phyloP scores from a whole-genome alignment of 2,113 vertebrate genomes.

The Nanorana parkeri region DNA sequence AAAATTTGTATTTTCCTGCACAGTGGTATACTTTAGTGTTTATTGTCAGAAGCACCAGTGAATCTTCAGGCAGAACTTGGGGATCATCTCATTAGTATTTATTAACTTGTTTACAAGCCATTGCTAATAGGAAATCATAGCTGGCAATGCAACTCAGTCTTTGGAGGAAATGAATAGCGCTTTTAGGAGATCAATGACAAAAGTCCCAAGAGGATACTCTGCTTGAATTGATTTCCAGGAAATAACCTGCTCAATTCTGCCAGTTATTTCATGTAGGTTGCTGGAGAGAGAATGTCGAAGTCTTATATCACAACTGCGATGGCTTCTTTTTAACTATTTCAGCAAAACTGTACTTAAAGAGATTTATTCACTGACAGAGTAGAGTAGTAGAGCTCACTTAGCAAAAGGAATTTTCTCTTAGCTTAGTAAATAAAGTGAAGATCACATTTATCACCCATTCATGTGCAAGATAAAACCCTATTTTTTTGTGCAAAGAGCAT shows the following conservation, averaged over 20 bases:
- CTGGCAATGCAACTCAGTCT: background rate
- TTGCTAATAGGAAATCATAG: background rate
- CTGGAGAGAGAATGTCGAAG: background rate
- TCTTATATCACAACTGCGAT: background rate
- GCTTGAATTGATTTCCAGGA: background rate
- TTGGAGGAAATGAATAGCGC: background rate
- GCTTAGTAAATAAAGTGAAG: too few species aligned
- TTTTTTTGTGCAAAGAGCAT: too few species aligned
- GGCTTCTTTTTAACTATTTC: too few species aligned
- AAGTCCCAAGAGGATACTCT: background rate
- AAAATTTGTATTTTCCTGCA: too few species aligned
- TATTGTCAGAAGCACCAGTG: background rate
- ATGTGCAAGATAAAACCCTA: too few species aligned
- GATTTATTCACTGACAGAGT: too few species aligned
- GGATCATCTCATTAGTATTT: background rate
- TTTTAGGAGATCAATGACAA: slow-evolving; percentile 7
- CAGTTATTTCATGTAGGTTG: background rate
- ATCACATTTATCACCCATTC: too few species aligned
- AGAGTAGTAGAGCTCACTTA: too few species aligned
- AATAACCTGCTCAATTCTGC: background rate
- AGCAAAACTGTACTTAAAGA: too few species aligned
- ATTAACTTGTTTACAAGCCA: background rate
- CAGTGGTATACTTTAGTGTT: background rate
- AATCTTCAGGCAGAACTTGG: background rate
- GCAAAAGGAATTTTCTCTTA: too few species aligned